Percentiles rank a stretch among this genome's conserved stretches.
Conservation (phyloP, 2,797 vertebrate genomes). For the Muraenolepis orangiensis region DNA sequence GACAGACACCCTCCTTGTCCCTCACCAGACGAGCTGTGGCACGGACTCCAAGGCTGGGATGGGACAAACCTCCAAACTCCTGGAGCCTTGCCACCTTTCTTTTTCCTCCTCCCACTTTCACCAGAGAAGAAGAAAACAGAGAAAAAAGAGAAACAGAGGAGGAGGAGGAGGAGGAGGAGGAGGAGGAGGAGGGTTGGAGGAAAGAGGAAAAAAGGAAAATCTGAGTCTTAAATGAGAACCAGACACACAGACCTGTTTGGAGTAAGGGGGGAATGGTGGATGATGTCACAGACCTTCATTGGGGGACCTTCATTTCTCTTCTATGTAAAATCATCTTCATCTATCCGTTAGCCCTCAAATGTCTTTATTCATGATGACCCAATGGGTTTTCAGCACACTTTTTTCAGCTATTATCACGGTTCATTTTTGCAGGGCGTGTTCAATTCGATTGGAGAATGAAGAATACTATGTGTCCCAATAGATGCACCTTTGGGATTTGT, state of each 20-base stretch:
- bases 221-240: constrained; percentile 68
- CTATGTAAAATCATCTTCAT: not conserved
- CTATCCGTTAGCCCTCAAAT: not conserved
- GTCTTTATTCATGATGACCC: not conserved
- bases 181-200: constrained; percentile 31
- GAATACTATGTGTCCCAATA: not conserved
- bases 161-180: constrained; percentile 16
- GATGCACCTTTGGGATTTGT: constrained; percentile 8
- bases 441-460: not conserved
- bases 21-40: constrained; percentile 69
- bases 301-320: constrained; percentile 46
- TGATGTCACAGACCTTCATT: constrained; percentile 66
- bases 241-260: constrained; percentile 72
- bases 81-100: constrained; percentile 67
- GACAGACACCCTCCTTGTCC: constrained; percentile 56
- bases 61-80: constrained; percentile 68
- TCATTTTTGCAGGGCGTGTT: not conserved
- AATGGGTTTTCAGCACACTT: not conserved
- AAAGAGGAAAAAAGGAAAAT: constrained; percentile 31
- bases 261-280: constrained; percentile 51
- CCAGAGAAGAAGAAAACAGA: constrained; percentile 45
- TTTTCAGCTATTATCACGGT: not conserved
- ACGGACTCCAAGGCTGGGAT: constrained; percentile 57
- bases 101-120: constrained; percentile 73
- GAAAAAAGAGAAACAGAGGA: constrained; percentile 28